A percentile compares a stretch with the other conserved stretches of the same genome.
phyloP scores from a whole-genome alignment of 1,140 invertebrate genomes.

The Lucilia sericata region DNA sequence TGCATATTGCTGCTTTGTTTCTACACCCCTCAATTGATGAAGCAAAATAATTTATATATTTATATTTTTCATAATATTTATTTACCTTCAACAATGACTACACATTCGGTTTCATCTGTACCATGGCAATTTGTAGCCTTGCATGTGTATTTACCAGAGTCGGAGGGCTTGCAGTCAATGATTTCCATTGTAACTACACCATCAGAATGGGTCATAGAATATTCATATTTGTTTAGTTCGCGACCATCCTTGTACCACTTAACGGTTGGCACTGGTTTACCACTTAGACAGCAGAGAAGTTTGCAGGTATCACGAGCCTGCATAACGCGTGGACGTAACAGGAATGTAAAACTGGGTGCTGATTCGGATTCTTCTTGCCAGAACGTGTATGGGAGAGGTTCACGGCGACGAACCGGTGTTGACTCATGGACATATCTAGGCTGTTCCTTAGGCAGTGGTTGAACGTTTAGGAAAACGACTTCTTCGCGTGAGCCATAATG shows the following conservation, averaged over 20 bases:
- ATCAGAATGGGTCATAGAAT: conserved; percentile 88
- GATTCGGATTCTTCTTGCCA: conserved; percentile 91
- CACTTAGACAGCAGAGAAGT: conserved; percentile 95
- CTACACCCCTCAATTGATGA: too few relatives aligned
- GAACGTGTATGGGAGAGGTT: conserved; percentile 79
- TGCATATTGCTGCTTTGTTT: too few relatives aligned
- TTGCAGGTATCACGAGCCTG: conserved; percentile 95
- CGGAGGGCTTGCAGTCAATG: conserved; percentile 90
- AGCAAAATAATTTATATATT: too few relatives aligned
- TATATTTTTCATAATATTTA: too few relatives aligned
- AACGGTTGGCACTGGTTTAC: conserved; percentile 93
- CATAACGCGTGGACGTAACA: conserved; percentile 96
- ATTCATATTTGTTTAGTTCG: conserved; percentile 91
- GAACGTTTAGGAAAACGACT: conserved; percentile 96
- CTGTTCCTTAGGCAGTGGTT: conserved; percentile 87
- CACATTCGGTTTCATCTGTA: conserved; percentile 92
- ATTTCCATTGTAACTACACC: conserved; percentile 98
- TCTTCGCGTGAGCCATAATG: conserved; percentile 97
- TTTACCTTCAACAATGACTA: conserved; percentile 96
- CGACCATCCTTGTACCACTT: conserved; percentile 93
- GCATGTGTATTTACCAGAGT: conserved; percentile 96
- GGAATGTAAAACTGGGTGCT: conserved; percentile 96
- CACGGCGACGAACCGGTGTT: conserved; percentile 78
- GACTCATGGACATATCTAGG: conserved; percentile 83
- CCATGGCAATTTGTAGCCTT: conserved; percentile 93